phyloP scores from a whole-genome alignment of 2,797 vertebrate species.

The Apogon hyalosoma region DNA sequence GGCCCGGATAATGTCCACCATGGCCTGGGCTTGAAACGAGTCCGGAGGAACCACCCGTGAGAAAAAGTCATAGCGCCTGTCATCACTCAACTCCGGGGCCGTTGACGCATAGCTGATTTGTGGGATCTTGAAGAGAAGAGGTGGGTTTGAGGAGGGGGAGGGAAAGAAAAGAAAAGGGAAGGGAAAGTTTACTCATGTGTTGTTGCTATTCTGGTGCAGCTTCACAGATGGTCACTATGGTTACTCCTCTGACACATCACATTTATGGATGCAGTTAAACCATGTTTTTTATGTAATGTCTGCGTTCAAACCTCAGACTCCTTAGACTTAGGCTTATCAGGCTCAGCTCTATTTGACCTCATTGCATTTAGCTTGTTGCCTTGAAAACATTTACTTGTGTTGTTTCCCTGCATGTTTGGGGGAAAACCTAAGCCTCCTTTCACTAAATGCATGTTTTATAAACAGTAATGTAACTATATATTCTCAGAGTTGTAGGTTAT shows the following conservation, averaged over 20 bases:
- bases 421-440: no score
- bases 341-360: no score
- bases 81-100: slow-evolving; percentile 96
- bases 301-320: no score
- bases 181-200: slow-evolving; percentile 37
- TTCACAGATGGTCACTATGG: slow-evolving; percentile 30
- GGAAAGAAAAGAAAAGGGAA: neutral
- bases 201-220: slow-evolving; percentile 30
- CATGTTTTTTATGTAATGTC: no score
- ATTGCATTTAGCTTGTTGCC: neutral
- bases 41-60: slow-evolving; percentile 98
- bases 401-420: no score
- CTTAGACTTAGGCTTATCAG: no score
- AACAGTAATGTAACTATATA: no score
- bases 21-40: slow-evolving; percentile 99
- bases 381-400: no score
- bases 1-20: slow-evolving; percentile 97
- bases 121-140: slow-evolving; percentile 88
- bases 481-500: no score
- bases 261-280: slow-evolving; percentile 15
- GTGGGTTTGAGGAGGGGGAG: slow-evolving; percentile 5
- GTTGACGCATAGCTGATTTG: slow-evolving; percentile 99
- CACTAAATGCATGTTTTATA: no score
- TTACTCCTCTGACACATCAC: slow-evolving; percentile 31
- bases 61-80: slow-evolving; percentile 98